A percentile compares a stretch with the other conserved stretches of the same genome.
phyloP scores from a whole-genome alignment of 2,113 vertebrate species.

The Rhipidura dahli region DNA sequence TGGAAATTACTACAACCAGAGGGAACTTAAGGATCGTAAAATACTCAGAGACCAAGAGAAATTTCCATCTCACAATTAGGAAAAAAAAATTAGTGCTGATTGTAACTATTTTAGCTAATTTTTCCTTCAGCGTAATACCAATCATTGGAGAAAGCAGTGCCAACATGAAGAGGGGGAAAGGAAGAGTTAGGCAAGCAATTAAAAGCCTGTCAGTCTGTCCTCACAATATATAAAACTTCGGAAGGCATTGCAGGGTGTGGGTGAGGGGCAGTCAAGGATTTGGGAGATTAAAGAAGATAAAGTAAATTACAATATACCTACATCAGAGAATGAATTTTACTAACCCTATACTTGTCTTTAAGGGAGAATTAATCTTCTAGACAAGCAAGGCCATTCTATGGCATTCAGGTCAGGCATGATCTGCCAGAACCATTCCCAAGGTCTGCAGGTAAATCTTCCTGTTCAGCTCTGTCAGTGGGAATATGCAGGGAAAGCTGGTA shows the following conservation, averaged over 20 bases:
- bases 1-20: neutral
- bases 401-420: neutral
- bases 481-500: neutral
- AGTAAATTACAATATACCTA: neutral
- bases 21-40: neutral
- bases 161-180: neutral
- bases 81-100: neutral
- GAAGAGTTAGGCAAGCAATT: neutral
- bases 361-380: neutral
- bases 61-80: neutral
- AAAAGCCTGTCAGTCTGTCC: neutral
- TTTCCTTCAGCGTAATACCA: conserved; percentile 1
- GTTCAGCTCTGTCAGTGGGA: rapidly evolving
- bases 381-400: neutral
- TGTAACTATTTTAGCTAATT: conserved; percentile 2
- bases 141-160: neutral
- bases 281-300: neutral
- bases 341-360: neutral
- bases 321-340: neutral
- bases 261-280: neutral
- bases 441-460: neutral
- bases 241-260: neutral
- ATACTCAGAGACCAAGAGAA: neutral
- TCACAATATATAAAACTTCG: neutral
- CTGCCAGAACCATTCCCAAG: neutral